Conservation (phyloP, 2,113 vertebrate genomes). For the Macquaria ambigua region DNA sequence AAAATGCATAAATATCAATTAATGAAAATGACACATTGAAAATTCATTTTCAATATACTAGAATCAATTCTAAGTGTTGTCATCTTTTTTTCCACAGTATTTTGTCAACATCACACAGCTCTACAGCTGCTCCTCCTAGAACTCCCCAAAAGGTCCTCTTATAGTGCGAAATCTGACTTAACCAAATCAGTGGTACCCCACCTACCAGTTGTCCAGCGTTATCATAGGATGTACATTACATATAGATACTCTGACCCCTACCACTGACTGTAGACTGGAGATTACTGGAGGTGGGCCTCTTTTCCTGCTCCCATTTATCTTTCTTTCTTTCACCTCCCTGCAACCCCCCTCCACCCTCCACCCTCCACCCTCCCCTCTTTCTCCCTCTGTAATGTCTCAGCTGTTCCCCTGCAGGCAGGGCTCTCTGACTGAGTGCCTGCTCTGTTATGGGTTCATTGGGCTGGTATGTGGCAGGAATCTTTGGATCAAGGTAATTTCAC, state of each 20-base stretch:
- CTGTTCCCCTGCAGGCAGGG: constrained; percentile 78
- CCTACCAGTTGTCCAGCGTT: constrained; percentile 59
- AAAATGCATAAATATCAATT: neutral
- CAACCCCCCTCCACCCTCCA: constrained; percentile 22
- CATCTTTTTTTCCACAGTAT: constrained; percentile 17
- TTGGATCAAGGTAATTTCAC: constrained; percentile 88
- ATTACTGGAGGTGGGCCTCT: constrained; percentile 73
- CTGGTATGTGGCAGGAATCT: constrained; percentile 86
- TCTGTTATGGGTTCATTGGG: constrained; percentile 85
- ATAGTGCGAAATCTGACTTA: constrained; percentile 3
- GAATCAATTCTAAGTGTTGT: neutral
- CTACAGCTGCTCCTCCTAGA: constrained; percentile 33
- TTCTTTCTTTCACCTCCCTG: constrained; percentile 64
- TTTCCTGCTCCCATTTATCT: constrained; percentile 74
- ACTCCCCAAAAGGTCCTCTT: constrained; percentile 14
- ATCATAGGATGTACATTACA: constrained; percentile 68
- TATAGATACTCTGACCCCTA: constrained; percentile 66
- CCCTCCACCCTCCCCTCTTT: neutral
- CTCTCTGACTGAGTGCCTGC: constrained; percentile 78
- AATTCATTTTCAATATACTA: neutral
- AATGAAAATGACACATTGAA: neutral
- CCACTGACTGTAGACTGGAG: constrained; percentile 63
- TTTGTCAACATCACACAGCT: neutral
- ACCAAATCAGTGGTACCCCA: constrained; percentile 24
- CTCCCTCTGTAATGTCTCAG: constrained; percentile 79